Conservation (phyloP, 2,888 invertebrate genomes). For the Tipula lateralis region DNA sequence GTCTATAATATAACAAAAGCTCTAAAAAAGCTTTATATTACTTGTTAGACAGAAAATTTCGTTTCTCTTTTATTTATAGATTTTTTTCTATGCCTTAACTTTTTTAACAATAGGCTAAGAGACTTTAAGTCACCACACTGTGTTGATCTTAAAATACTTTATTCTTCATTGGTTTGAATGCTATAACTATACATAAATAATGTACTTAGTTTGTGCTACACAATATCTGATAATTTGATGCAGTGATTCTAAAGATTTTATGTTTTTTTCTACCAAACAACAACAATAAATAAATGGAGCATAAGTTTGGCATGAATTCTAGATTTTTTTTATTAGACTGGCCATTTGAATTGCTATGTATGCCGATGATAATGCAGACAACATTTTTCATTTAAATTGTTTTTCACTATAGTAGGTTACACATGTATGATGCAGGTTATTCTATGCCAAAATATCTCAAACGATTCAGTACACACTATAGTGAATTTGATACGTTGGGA, state of each 20-base stretch:
- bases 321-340: neutral
- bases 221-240: neutral
- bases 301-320: neutral
- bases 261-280: no score
- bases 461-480: neutral
- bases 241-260: neutral
- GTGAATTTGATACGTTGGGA: no score
- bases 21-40: neutral
- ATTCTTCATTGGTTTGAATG: neutral
- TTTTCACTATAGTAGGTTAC: neutral
- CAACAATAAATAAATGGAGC: neutral
- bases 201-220: neutral
- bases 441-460: neutral
- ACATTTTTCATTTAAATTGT: neutral
- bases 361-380: neutral
- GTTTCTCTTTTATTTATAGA: slow-evolving; percentile 9
- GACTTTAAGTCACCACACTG: neutral
- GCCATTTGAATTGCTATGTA: neutral
- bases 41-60: neutral
- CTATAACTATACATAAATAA: neutral
- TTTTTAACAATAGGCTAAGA: neutral
- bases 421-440: neutral
- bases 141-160: neutral
- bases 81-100: neutral
- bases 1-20: neutral